Base-by-base conservation (phyloP, 1,140 invertebrate species). In the Euura saliciscinereae region DNA sequence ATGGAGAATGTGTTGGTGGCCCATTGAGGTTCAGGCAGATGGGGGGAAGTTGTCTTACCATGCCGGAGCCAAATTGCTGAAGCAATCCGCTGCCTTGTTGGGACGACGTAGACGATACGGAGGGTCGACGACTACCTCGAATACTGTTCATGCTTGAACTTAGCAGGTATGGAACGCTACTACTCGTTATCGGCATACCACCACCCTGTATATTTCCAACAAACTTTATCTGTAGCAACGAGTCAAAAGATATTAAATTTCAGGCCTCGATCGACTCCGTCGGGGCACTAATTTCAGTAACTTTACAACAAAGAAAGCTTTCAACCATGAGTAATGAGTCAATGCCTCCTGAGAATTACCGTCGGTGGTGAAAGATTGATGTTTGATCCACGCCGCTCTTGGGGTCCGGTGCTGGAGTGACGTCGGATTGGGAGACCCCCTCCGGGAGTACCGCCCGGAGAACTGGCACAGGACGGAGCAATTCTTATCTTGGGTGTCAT, bases 401-500 rank as follows among this genome's bases (percentile, higher is more conserved):
- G 95, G 0, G 95, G 94, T 65, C 95, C 95, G 76, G 96, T 96
- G 83, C 94, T 96, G 13, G 95, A 97, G 84, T 97, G 96, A 43
- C 96, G 90, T 44, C 96, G 89, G 8, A 95, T 94, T 2, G 95
- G 95, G 43, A 97, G 86, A 0, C 94, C 93, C 67, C 91, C 90
- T 43, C 93, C 93, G 1, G 94, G 94, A 6, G 95, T 95, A 2
- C 93, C 94, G 8, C 95, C 94, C 0, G 95, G 95, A 2, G 94
- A 95, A 10, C 94, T 96, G 2, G 92, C 93, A 82, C 94, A 95
- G n/a, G 94, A 95, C 51, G 94, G 94, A 2, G 93, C 94, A 51
- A 96, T 92, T 10, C 93, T 90, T 76, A 96, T 96, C 88, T 95
- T 97, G 8, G 95, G 94, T 43, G 96, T 94, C 91, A 96, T 96